Conservation (phyloP, 2,888 invertebrate genomes). For the Rutpela maculata region DNA sequence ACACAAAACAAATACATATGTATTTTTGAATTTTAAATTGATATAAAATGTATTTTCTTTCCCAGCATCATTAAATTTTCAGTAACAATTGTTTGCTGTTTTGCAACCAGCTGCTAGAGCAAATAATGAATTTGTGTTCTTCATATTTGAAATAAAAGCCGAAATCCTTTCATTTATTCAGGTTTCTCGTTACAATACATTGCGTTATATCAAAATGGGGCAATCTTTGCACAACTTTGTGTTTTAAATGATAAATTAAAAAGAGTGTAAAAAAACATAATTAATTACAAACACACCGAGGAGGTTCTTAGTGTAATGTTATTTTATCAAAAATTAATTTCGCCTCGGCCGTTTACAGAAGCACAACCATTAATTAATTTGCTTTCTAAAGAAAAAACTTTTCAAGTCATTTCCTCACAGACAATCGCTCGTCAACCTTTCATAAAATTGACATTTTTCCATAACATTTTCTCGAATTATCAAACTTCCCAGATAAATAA, state of each 20-base stretch:
- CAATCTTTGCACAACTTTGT: not conserved
- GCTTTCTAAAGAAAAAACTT: slow-evolving; percentile 9
- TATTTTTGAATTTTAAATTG: slow-evolving; percentile 9
- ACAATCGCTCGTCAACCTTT: slow-evolving; percentile 17
- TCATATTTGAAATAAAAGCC: not conserved
- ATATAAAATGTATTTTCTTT: slow-evolving; percentile 17
- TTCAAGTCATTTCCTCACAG: slow-evolving; percentile 25
- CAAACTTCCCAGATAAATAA: slow-evolving; percentile 25
- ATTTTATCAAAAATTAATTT: slow-evolving; percentile 3
- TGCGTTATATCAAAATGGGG: not conserved
- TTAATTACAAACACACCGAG: not conserved
- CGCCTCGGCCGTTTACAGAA: slow-evolving; percentile 7
- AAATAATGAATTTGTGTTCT: not conserved
- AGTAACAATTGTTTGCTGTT: not conserved
- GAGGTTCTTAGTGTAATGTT: not conserved
- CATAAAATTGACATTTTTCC: slow-evolving; percentile 22
- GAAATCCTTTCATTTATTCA: not conserved
- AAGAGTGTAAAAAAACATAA: slow-evolving; percentile 1
- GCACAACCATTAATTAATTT: slow-evolving; percentile 21
- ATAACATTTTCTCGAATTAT: not conserved
- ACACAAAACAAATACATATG: not conserved
- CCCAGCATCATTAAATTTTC: not conserved
- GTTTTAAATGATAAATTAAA: not conserved
- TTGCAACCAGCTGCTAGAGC: not conserved
- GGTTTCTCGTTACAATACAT: not conserved